These are phyloP conservation scores for Hyperoplus immaculatus DNA, from an alignment of 2,797 vertebrate species.

Conservation along the genomic window DNA sequence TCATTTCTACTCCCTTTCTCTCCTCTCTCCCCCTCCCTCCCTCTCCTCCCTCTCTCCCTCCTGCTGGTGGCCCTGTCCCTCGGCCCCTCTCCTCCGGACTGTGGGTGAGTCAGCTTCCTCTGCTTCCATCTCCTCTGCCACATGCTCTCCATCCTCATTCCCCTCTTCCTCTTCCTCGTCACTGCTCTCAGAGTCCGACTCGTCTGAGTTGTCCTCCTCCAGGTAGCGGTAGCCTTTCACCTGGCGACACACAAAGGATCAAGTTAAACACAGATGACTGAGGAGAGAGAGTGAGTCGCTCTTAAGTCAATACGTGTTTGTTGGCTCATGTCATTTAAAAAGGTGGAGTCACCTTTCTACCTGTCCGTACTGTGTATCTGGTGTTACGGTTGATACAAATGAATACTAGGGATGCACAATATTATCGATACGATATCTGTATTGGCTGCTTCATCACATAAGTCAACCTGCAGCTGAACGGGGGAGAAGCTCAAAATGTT, in stretches of 20 bases:
- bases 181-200: conserved; percentile 87
- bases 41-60: background rate
- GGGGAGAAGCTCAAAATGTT: too few relatives aligned
- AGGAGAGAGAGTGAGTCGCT: background rate
- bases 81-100: conserved; percentile 46
- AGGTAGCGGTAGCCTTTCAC: conserved; percentile 95
- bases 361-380: too few relatives aligned
- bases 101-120: conserved; percentile 3
- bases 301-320: background rate
- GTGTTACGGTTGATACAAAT: too few relatives aligned
- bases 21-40: background rate
- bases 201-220: conserved; percentile 94
- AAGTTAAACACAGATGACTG: background rate
- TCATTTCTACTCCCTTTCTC: background rate
- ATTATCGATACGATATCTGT: too few relatives aligned
- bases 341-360: too few relatives aligned
- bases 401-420: too few relatives aligned
- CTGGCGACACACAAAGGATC: conserved; percentile 56
- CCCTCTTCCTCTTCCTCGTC: conserved; percentile 57
- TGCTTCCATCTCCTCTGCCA: conserved; percentile 52
- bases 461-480: too few relatives aligned
- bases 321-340: too few relatives aligned
- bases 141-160: conserved; percentile 37
- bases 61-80: background rate
- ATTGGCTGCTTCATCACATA: too few relatives aligned